phyloP scores from a whole-genome alignment of 2,113 vertebrate species.

The Laterallus jamaicensis region DNA sequence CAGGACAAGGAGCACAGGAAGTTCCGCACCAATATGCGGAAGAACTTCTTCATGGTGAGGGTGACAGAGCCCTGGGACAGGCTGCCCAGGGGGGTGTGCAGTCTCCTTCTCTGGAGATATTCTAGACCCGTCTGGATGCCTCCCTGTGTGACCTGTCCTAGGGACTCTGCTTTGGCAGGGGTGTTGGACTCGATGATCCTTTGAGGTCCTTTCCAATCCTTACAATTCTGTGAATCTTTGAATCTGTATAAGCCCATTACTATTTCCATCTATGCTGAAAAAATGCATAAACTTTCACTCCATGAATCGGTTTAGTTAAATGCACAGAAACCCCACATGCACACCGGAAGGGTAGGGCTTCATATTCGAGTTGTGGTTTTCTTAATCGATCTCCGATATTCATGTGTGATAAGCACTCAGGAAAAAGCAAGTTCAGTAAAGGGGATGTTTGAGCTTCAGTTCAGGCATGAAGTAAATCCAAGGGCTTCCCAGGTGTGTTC shows the following conservation, averaged over 20 bases:
- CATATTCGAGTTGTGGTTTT: neutral
- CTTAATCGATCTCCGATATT: neutral
- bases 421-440: neutral
- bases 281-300: neutral
- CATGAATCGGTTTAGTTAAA: neutral
- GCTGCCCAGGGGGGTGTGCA: too few species aligned
- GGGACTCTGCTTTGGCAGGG: too few species aligned
- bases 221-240: too few species aligned
- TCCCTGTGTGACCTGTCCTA: too few species aligned
- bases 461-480: neutral
- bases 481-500: neutral
- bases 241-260: neutral
- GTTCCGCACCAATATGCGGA: too few species aligned
- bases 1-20: too few species aligned
- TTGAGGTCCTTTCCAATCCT: too few species aligned
- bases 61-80: too few species aligned
- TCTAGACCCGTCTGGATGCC: too few species aligned
- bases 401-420: neutral
- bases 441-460: neutral
- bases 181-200: too few species aligned
- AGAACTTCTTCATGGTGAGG: too few species aligned
- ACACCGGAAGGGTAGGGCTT: neutral
- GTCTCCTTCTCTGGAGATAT: too few species aligned
- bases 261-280: neutral
- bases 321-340: neutral